Conservation (phyloP, 2,797 vertebrate species). For the Picus viridis region DNA sequence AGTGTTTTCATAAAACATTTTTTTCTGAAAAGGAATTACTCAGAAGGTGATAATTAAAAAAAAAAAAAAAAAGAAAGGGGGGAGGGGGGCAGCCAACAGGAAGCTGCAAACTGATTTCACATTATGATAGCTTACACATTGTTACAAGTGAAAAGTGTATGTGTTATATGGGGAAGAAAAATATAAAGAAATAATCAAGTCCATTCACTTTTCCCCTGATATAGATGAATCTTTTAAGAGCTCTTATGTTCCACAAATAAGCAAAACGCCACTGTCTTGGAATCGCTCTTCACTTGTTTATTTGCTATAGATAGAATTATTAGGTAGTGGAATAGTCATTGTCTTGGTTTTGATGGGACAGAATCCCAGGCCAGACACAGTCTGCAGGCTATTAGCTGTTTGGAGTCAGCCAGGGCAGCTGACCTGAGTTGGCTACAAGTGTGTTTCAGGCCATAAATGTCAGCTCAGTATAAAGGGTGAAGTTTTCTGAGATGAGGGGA, state of each 20-base stretch:
- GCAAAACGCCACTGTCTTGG: background rate
- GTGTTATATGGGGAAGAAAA: background rate
- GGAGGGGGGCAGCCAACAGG: background rate
- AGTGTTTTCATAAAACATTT: conserved; percentile 59
- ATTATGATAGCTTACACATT: background rate
- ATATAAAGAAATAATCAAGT: no score
- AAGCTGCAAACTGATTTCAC: background rate
- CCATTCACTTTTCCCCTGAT: background rate
- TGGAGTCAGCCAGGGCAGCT: no score
- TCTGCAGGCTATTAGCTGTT: no score
- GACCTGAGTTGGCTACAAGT: no score
- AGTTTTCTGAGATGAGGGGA: no score
- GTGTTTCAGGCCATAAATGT: no score
- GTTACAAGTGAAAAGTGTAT: background rate
- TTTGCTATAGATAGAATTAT: background rate
- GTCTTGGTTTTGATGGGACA: no score
- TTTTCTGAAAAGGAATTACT: conserved; percentile 51
- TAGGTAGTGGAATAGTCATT: background rate
- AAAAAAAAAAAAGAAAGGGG: background rate
- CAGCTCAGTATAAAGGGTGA: no score
- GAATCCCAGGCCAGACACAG: no score
- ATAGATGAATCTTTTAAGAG: background rate
- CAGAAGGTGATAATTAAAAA: background rate
- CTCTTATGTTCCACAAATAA: background rate
- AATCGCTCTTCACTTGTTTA: background rate